phyloP scores from a whole-genome alignment of 2,113 vertebrate genomes.

The Gymnarchus niloticus region DNA sequence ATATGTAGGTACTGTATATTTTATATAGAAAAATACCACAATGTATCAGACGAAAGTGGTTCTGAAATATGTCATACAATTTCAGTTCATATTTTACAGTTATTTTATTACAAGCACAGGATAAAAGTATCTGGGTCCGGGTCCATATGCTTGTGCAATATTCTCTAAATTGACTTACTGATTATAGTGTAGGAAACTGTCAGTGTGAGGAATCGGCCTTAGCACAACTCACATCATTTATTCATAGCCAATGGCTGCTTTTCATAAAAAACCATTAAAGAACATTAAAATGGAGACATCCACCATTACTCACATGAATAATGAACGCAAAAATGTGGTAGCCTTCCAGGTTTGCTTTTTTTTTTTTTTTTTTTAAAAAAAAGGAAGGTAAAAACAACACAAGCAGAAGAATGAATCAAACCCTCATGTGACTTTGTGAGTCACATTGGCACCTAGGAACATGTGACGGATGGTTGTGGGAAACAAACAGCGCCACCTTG shows the following conservation, averaged over 20 bases:
- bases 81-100: background rate
- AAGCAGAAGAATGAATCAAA: background rate
- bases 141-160: background rate
- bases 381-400: background rate
- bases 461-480: background rate
- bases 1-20: background rate
- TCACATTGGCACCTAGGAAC: background rate
- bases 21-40: background rate
- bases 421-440: background rate
- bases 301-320: constrained; percentile 59
- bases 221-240: constrained; percentile 53
- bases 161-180: constrained; percentile 16
- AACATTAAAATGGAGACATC: constrained; percentile 59
- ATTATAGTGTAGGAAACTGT: constrained; percentile 28
- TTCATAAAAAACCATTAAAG: constrained; percentile 58
- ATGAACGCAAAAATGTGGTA: constrained; percentile 44
- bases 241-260: constrained; percentile 52
- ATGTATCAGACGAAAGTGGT: background rate
- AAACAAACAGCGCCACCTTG: background rate
- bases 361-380: constrained; percentile 4
- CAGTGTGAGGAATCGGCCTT: constrained; percentile 35
- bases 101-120: background rate
- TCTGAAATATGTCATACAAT: background rate
- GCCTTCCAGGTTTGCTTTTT: background rate
- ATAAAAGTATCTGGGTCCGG: background rate